Percentiles rank a stretch among this genome's conserved stretches.
Evolutionary conservation across 2,113 vertebrate species (phyloP).

Genomic region (Himantopus leucocephalus): DNA sequence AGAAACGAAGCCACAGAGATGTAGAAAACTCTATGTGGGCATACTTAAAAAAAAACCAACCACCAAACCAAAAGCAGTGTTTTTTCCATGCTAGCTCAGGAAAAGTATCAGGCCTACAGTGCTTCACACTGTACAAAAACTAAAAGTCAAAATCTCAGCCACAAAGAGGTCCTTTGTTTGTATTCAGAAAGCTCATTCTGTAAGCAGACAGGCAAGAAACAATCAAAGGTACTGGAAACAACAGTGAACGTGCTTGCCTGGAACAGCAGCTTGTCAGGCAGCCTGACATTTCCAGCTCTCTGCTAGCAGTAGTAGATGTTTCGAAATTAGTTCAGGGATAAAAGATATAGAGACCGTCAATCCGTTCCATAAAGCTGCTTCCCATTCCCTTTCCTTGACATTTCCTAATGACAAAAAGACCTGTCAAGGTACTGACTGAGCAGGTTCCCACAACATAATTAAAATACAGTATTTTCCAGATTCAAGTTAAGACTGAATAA

Average conservation of each 20-base stretch:
- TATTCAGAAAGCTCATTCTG: neutral
- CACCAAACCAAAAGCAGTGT: fast-evolving
- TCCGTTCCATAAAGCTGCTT: neutral
- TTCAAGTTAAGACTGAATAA: neutral
- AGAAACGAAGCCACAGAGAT: neutral
- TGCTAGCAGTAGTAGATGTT: fast-evolving
- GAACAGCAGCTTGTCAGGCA: neutral
- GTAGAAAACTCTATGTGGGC: fast-evolving
- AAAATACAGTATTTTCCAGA: neutral
- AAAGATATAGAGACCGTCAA: too few species aligned
- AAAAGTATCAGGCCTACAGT: neutral
- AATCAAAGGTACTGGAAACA: neutral
- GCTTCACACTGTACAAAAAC: neutral
- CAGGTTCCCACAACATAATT: neutral
- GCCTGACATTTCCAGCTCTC: neutral
- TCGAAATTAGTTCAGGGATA: neutral
- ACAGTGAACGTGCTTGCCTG: fast-evolving
- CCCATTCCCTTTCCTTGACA: neutral
- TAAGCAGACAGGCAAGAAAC: neutral
- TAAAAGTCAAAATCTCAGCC: neutral
- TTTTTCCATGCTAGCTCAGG: neutral
- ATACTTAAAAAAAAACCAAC: neutral
- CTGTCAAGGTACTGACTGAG: neutral
- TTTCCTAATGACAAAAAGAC: neutral
- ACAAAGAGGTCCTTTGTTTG: neutral